These are phyloP conservation scores for Caenorhabditis zanzibari DNA, from an alignment of 2,888 invertebrate genomes.

Conservation along the genomic window DNA sequence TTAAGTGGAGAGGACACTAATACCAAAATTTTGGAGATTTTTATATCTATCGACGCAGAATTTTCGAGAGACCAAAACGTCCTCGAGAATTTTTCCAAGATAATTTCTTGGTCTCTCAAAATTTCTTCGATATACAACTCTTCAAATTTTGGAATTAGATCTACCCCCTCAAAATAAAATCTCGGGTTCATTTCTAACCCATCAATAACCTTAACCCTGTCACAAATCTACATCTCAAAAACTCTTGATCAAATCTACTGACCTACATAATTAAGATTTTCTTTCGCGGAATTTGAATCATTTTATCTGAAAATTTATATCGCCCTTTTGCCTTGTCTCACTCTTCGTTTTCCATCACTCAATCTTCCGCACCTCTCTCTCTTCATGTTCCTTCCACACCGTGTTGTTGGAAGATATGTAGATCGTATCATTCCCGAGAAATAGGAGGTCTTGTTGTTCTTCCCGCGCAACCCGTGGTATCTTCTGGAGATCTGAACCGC, in stretches of 20 bases:
- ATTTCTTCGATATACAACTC: too few relatives aligned
- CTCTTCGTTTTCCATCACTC: conserved; percentile 10
- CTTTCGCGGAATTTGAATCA: conserved; percentile 54
- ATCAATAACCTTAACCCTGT: not conserved
- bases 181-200: not conserved
- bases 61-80: too few relatives aligned
- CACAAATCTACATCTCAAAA: conserved; percentile 6
- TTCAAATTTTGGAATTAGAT: too few relatives aligned
- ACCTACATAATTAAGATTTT: conserved; percentile 13
- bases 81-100: too few relatives aligned
- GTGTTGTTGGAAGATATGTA: conserved; percentile 60
- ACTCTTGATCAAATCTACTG: conserved; percentile 37
- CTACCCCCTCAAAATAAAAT: too few relatives aligned
- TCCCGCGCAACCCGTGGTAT: conserved; percentile 49
- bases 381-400: conserved; percentile 25
- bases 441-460: conserved; percentile 57
- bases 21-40: too few relatives aligned
- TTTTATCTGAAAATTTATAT: conserved; percentile 61
- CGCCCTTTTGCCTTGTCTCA: conserved; percentile 38
- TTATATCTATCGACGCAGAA: too few relatives aligned
- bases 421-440: conserved; percentile 53
- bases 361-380: not conserved
- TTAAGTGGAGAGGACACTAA: too few relatives aligned
- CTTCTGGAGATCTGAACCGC: conserved; percentile 52
- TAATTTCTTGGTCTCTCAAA: too few relatives aligned